Percentiles rank a stretch among this genome's conserved stretches.
Conservation (phyloP, 2,888 invertebrate species). For the Nymphalis polychloros region DNA sequence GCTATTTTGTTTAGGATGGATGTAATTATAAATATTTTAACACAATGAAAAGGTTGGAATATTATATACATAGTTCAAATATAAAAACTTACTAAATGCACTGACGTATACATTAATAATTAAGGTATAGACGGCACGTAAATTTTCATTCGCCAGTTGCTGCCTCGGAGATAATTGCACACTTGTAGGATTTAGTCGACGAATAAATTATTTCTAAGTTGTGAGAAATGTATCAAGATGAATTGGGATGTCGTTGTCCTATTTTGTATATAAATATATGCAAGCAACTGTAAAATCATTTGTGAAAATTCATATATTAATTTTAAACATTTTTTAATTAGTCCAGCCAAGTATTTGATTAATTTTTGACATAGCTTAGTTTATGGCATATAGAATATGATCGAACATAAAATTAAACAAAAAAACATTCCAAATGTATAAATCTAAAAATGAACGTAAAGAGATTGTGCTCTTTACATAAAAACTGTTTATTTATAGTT, state of each 20-base stretch:
- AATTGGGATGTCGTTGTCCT: slow-evolving; percentile 8
- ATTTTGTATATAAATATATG: background rate
- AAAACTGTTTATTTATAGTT: too few relatives aligned
- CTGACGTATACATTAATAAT: slow-evolving; percentile 45
- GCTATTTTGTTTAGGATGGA: too few relatives aligned
- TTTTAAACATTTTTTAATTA: too few relatives aligned
- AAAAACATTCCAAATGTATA: too few relatives aligned
- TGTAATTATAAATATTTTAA: too few relatives aligned
- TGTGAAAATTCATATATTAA: too few relatives aligned
- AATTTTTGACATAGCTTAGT: too few relatives aligned
- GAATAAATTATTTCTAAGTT: slow-evolving; percentile 27
- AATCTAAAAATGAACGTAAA: too few relatives aligned
- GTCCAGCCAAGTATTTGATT: too few relatives aligned
- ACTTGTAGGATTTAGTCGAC: slow-evolving; percentile 35
- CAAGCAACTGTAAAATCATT: background rate
- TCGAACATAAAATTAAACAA: too few relatives aligned
- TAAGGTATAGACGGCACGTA: slow-evolving; percentile 44
- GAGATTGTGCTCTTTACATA: too few relatives aligned
- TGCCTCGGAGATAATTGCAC: slow-evolving; percentile 50
- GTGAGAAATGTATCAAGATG: background rate
- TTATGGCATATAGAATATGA: too few relatives aligned
- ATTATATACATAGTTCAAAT: background rate
- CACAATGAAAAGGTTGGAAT: background rate
- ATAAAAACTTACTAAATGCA: background rate
- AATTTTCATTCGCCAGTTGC: slow-evolving; percentile 55